Evolutionary conservation across 2,888 invertebrate species (phyloP).

Genomic region (Clunio marinus): DNA sequence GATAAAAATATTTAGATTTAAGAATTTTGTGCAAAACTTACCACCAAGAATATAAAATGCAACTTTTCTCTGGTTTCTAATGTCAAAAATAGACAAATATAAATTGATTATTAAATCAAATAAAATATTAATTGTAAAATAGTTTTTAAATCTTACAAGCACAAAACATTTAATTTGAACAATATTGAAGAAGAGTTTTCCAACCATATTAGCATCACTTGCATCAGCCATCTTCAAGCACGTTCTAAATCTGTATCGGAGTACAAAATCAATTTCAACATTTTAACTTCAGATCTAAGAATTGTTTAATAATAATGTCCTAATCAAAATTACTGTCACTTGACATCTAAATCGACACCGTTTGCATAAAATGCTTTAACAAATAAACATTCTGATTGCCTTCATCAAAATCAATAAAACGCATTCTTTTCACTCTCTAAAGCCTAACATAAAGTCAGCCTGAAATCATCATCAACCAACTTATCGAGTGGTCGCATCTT

Average conservation of each 20-base stretch:
- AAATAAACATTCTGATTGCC: conserved; percentile 24
- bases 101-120: background rate
- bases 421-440: conserved; percentile 7
- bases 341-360: background rate
- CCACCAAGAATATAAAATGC: conserved; percentile 72
- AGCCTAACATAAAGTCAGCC: conserved; percentile 20
- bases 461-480: background rate
- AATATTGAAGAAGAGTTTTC: conserved; percentile 90
- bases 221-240: conserved; percentile 85
- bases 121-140: conserved; percentile 1
- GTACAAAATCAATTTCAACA: no score
- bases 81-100: background rate
- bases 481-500: conserved; percentile 38
- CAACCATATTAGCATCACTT: conserved; percentile 82
- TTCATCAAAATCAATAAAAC: conserved; percentile 35
- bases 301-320: no score
- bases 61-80: conserved; percentile 68
- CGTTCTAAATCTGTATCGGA: conserved; percentile 86
- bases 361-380: background rate
- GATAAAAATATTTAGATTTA: background rate
- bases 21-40: no score
- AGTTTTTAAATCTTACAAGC: conserved; percentile 49
- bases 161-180: conserved; percentile 93
- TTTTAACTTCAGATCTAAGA: no score
- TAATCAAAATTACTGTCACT: no score